Evolutionary conservation across 2,888 invertebrate species (phyloP), one percentile per base, ranked within the genome.

Genomic region (Drosophila anceps): DNA sequence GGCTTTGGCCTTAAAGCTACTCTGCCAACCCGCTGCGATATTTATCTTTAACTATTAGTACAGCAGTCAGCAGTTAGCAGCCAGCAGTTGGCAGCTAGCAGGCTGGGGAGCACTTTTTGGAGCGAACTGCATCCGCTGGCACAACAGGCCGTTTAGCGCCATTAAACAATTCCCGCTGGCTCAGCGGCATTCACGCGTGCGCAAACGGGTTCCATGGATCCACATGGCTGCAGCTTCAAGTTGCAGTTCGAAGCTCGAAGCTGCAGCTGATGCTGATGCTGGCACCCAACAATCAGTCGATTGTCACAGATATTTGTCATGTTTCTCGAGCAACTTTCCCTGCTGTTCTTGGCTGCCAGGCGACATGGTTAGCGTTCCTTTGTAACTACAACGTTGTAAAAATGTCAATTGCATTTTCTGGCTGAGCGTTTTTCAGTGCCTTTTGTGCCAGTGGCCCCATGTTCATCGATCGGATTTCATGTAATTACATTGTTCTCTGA

Each of bases 401-500:
- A 91, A 90, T 91, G 89, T 87, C 91, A 85, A 91, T 88, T 91
- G 90, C 81, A 78, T 82, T 89, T 87, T 58, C 71, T 58, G 59
- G 53, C 69, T 29, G 67, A 44, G 41, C 48, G 39, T 50, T 69
- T 68, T 69, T 65, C 72, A 60, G 71, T 80, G 65, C 58, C 68
- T 78, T 73, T 50, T 71, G 76, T 69, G 72, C 69, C 76, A 76
- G 46, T 82, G 84, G 74, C 75, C 62, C 68, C 84, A 83, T 83
- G 84, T 82, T 73, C 82, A 80, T 88, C 88, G 87, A 90, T 90
- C 88, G 88, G 86, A 89, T 91, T 90, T 91, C 90, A 91, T 91
- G 90, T 91, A 91, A 91, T 91, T 91, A 91, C 91, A 84, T 90
- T 91, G 90, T 89, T 86, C 85, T 88, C 90, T 90, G 90, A 90